Base-by-base conservation (phyloP, 2,888 invertebrate species). In the Perdita meconis region DNA sequence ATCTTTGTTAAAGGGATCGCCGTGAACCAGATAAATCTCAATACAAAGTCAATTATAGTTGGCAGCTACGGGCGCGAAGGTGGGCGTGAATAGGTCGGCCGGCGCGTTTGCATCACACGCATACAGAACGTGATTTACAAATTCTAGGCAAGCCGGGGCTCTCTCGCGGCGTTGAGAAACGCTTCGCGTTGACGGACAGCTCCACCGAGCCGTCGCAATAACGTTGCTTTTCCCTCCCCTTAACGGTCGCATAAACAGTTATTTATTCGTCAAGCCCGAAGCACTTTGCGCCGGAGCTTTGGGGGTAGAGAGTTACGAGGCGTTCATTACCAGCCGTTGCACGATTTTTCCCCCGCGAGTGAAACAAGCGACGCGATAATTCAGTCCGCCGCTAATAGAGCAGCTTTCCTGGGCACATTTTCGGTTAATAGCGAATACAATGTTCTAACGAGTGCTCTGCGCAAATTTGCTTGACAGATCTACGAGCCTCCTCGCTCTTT, bases 11-110 rank as follows among this genome's bases (percentile, higher is more conserved):
- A 78, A 78, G 74, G n/a, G 80, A 83, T 81, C 76, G 64, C 69
- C 77, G 77, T 69, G 79, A 40, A 72, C 78, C 73, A 66, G 77
- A 83, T 84, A 85, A 85, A 84, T 84, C 85, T 83, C 80, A 81
- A 85, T 83, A 69, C 83, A 81, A 81, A 82, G 83, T 83, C 85
- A 83, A 82, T 83, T 83, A 85, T 60, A 74, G 53, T 69, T 78
- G 81, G 81, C 81, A 78, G 79, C 71, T 81, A 82, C 55, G 81
- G 55, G 55, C 73, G 47, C 34, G 63, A 36, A 44, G 66, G 84
- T 84, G 84, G 84, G 84, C 84, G 84, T 79, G 75, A 84, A 84
- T 84, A 79, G 73, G 57, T 78, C 67, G 69, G 50, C 40, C 69
- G 79, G 80, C 73, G 79, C 76, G 81, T 84, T 84, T 84, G 80